phyloP scores from a whole-genome alignment of 2,113 vertebrate species.

The Ailuropoda melanoleuca region DNA sequence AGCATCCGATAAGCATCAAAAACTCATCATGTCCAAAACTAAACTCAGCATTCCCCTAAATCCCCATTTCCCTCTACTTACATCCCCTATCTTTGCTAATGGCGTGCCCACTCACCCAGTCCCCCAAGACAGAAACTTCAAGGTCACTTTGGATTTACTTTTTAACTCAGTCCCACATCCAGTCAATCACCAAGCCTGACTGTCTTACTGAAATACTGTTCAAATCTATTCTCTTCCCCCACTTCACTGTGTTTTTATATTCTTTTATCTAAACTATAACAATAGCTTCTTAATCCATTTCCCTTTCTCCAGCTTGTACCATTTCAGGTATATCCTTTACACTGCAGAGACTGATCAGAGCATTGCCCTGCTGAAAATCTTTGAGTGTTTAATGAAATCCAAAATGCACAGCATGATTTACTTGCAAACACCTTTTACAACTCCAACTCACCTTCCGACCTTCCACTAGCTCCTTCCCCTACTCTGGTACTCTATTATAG shows the following conservation, averaged over 20 bases:
- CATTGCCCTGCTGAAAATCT: not conserved
- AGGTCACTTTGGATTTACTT: not conserved
- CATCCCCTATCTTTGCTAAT: not conserved
- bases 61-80: not conserved
- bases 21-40: not conserved
- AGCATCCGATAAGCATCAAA: not conserved
- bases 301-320: not conserved
- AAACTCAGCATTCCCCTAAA: conserved; percentile 10
- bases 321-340: not conserved
- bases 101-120: not conserved
- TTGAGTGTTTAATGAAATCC: not conserved
- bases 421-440: not conserved
- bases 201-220: not conserved
- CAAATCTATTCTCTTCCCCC: not conserved
- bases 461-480: not conserved
- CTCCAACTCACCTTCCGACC: not conserved
- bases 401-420: not conserved
- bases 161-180: not conserved
- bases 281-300: not conserved
- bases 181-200: not conserved
- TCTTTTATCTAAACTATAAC: not conserved
- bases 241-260: not conserved
- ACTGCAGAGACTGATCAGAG: not conserved
- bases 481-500: not conserved
- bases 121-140: not conserved